Conservation (phyloP, 2,113 vertebrate species). For the western clawed frog (Xenopus tropicalis) region UCB_Xtro_10.0 CM004443.2:190915001-190915500, state of each 20-base stretch:
- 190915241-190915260: neutral
- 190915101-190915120: neutral
- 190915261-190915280: neutral
- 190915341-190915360: constrained; percentile 66
- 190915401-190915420: constrained; percentile 63
- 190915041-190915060: constrained; percentile 27
- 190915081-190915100: neutral
- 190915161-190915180: neutral
- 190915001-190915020: neutral
- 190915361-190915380: constrained; percentile 42
- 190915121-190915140: neutral
- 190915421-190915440: constrained; percentile 64
- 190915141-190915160: neutral
- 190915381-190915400: constrained; percentile 51
- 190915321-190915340: constrained; percentile 3
- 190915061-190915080: neutral
- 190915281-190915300: neutral
- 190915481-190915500: constrained; percentile 51
- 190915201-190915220: neutral
- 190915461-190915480: constrained; percentile 43
- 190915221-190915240: neutral
- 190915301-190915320: neutral
- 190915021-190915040: constrained; percentile 42
- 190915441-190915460: constrained; percentile 65
- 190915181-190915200: neutral